Conservation (phyloP, 1,140 invertebrate genomes). For the Philopotamus ludificatus region DNA sequence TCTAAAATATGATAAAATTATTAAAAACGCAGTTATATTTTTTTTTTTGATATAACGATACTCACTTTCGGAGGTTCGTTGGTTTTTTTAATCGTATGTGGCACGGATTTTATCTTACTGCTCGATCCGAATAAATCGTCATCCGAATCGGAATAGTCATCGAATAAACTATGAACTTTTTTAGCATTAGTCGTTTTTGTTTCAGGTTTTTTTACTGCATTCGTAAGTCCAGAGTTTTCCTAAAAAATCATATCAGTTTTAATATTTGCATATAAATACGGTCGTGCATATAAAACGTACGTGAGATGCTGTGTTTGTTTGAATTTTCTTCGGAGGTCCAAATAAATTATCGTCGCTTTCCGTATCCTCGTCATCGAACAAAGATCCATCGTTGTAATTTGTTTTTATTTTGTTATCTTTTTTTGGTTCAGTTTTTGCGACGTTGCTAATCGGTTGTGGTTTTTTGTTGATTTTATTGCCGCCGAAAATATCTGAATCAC, state of each 20-base stretch:
- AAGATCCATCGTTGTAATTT: conserved; percentile 1
- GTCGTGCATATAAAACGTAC: no score
- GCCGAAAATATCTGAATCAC: conserved; percentile 26
- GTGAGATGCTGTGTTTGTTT: no score
- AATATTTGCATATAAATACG: no score
- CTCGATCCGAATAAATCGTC: conserved; percentile 11
- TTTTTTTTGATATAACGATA: background rate
- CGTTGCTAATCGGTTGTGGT: background rate
- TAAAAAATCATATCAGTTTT: no score
- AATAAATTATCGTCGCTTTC: conserved; percentile 41
- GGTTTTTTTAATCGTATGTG: no score
- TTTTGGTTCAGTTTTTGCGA: background rate
- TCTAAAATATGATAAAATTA: no score
- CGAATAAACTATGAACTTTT: conserved; percentile 10
- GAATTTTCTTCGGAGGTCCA: conserved; percentile 4
- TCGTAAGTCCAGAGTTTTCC: no score
- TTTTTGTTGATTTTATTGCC: background rate
- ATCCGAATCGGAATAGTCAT: conserved; percentile 17
- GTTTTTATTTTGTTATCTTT: background rate
- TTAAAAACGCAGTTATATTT: no score
- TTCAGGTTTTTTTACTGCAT: no score
- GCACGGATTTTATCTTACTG: background rate
- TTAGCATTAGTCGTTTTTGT: no score
- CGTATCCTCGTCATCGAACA: conserved; percentile 36
- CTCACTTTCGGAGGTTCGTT: no score